A percentile compares a stretch with the other conserved stretches of the same genome.
phyloP scores from a whole-genome alignment of 2,888 invertebrate species.

The Drosophila flavopinicola region DNA sequence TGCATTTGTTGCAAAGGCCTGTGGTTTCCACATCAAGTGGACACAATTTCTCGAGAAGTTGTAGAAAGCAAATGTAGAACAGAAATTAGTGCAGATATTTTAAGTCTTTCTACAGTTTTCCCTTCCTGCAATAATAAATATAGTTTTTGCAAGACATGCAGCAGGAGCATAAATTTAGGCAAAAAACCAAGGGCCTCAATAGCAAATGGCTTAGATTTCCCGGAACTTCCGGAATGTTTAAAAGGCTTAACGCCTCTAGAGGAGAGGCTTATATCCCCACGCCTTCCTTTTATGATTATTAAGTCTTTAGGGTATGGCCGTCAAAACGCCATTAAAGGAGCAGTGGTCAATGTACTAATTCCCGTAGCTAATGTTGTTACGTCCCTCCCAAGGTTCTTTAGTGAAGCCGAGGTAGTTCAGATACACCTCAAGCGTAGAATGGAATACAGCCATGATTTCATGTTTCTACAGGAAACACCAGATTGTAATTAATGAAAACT shows the following conservation, averaged over 20 bases:
- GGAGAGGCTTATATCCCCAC: not conserved
- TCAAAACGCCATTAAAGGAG: not conserved
- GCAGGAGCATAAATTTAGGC: not conserved
- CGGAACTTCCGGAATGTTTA: not conserved
- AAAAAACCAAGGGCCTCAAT: not conserved
- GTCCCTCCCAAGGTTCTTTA: constrained; percentile 4
- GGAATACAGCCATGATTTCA: constrained; percentile 23
- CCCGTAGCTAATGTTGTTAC: constrained; percentile 1
- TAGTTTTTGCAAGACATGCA: not conserved
- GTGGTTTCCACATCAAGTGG: no score
- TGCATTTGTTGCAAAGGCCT: no score
- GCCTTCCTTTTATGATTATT: not conserved
- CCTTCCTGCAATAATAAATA: not conserved
- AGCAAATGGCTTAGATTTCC: not conserved
- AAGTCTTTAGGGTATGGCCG: not conserved
- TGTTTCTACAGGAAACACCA: constrained; percentile 6
- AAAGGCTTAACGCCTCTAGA: not conserved
- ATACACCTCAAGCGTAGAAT: constrained; percentile 17
- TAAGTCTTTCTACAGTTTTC: not conserved
- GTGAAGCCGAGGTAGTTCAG: constrained; percentile 12
- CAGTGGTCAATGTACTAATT: not conserved
- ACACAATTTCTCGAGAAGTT: no score
- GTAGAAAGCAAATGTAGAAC: no score
- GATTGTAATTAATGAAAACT: no score
- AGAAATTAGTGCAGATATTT: not conserved